Conservation (phyloP, 2,113 vertebrate species). For the Melanerpes aurifrons region DNA sequence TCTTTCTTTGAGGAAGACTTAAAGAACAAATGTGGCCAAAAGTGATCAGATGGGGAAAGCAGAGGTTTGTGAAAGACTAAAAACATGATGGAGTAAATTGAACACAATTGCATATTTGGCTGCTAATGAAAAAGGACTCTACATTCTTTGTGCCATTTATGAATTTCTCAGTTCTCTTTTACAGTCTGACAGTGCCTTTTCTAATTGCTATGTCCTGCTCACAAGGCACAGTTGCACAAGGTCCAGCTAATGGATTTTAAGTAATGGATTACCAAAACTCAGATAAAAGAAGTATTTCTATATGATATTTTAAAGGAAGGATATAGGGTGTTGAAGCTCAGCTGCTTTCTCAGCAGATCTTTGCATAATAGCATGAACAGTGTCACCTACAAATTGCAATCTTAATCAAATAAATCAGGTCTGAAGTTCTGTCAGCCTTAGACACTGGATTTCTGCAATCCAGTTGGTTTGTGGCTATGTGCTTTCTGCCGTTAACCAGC, state of each 20-base stretch:
- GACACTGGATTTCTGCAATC: not conserved
- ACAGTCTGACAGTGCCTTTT: not conserved
- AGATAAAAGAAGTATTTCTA: not conserved
- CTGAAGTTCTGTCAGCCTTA: not conserved
- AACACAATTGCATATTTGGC: not conserved
- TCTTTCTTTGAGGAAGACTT: not conserved
- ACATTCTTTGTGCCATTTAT: not conserved
- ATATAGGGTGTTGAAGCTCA: not conserved
- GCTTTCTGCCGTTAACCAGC: not conserved
- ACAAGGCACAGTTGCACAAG: rapidly evolving
- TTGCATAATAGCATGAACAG: not conserved
- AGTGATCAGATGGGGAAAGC: not conserved
- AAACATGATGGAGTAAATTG: not conserved
- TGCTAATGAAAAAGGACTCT: not conserved
- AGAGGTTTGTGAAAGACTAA: not conserved
- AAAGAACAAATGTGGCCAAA: not conserved
- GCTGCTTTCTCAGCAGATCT: not conserved
- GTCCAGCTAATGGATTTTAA: not conserved
- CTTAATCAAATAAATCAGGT: not conserved
- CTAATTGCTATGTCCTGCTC: not conserved
- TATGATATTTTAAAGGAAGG: not conserved
- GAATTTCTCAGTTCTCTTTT: not conserved
- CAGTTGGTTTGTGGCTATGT: not conserved
- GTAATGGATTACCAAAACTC: not conserved
- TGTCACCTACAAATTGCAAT: not conserved